Base-by-base conservation (phyloP, 2,888 invertebrate genomes). In the Caenorhabditis japonica region DNA sequence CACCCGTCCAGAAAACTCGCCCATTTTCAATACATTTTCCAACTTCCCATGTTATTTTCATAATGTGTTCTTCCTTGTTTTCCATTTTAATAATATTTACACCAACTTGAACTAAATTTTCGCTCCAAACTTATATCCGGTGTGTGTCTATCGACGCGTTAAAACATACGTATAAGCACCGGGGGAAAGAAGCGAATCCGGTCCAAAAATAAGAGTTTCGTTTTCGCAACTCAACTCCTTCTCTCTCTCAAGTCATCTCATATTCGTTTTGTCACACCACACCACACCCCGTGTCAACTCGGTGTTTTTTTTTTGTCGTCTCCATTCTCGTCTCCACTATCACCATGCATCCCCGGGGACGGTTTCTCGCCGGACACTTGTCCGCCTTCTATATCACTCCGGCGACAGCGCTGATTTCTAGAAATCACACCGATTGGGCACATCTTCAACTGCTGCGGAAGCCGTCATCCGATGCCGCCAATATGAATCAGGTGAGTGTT, bases 341-440 rank as follows among this genome's bases (percentile, higher is more conserved):
- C 33, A 49, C 58, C 34, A 74, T 74, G 74, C 68, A 61, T 74
- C 74, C 74, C 74, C 74, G 64, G 74, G 74, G 74, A 61, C 68
- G 61, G 38, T 74, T 74, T 58, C 53, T 74, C 19, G 68, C 74
- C 68, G 74, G 68, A 51, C 74, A 74, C 46, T 52, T 74, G 61
- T 61, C 74, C 59, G 72, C 72, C 17, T 61, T 74, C 52, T 68
- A 61, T 47, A 55, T 74, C 46, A 61, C 74, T 38, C 74, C 74
- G 15, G 62, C 66, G 12, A 70, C 55, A 25, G 64, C 72, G 39
- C 62, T 71, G 62, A 62, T 62, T 62, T 62, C 62, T 46, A 66
- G 55, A 39, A 60, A 73, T 55, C 60, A 66, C 34, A 56, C 52
- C 55, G 60, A 66, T 56, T 73, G 59, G 73, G 66, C 64, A 7